Base-by-base conservation (phyloP, 2,888 invertebrate species). In the Leptinotarsa juncta region DNA sequence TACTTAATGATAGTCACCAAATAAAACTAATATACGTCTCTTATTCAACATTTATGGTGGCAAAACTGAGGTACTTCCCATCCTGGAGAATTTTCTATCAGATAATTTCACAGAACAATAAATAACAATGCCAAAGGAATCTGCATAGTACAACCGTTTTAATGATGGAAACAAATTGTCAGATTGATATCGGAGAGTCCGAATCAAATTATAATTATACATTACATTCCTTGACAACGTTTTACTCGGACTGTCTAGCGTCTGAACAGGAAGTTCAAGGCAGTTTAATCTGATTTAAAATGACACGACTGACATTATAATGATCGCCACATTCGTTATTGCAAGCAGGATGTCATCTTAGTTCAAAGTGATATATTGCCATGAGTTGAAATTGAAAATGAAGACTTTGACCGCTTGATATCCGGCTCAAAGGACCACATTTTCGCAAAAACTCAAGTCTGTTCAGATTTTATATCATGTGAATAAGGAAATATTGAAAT, bases 151-250 rank as follows among this genome's bases (percentile, higher is more conserved):
- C 68, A 68, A n/a, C 68, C 55, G 68, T 68, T 55, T n/a, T 4
- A 55, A 55, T 68, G 57, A 68, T 55, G 57, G 68, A 68, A 68
- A 57, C 68, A 68, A 68, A 68, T 68, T 55, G 68, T 68, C 68
- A 68, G 68, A 55, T 68, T 32, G 15, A 55, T 55, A 68, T 68
- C 68, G 32, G 32, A 55, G 18, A 26, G 48, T 55, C 42, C 51
- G 50, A 68, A 55, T 68, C 68, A 55, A 55, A 68, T 68, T 15
- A 68, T 68, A 53, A 68, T 68, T 55, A 68, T 57, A 42, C 7
- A 42, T 42, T 42, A 42, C 42, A 68, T 68, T 68, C 20, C 68
- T 68, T 15, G 57, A 68, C 68, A 68, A 68, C 68, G 68, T 68
- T 26, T 48, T n/a, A n/a, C 55, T 50, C 15, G 26, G 32, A n/a